Conservation (phyloP, 2,113 vertebrate genomes). For the Propithecus coquereli region DNA sequence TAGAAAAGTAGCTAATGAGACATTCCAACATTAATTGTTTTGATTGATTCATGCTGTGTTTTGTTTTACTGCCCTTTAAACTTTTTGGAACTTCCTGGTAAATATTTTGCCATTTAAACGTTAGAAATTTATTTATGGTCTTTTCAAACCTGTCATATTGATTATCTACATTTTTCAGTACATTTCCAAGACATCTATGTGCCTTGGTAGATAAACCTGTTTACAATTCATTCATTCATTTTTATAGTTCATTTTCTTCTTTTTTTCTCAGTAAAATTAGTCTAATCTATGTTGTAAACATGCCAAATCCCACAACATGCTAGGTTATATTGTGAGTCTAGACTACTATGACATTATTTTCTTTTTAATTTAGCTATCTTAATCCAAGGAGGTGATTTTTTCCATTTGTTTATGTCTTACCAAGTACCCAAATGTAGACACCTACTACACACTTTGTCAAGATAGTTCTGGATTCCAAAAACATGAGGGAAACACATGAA, state of each 20-base stretch:
- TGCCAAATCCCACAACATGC: background rate
- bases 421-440: background rate
- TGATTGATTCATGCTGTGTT: conserved; percentile 32
- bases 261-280: background rate
- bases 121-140: conserved; percentile 22
- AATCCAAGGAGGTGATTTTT: background rate
- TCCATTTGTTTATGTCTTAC: background rate
- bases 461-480: conserved; percentile 3
- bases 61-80: conserved; percentile 36
- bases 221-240: background rate
- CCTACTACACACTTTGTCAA: background rate
- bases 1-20: background rate
- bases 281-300: conserved; percentile 43
- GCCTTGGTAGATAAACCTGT: background rate
- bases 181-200: background rate
- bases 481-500: background rate
- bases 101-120: conserved; percentile 43
- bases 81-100: conserved; percentile 26
- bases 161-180: conserved; percentile 1
- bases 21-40: background rate
- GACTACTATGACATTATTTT: background rate
- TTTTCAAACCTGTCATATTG: conserved; percentile 34
- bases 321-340: background rate
- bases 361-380: background rate
- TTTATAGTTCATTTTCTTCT: background rate